Conservation (phyloP, 2,797 vertebrate genomes). For the Eptatretus atami region DNA sequence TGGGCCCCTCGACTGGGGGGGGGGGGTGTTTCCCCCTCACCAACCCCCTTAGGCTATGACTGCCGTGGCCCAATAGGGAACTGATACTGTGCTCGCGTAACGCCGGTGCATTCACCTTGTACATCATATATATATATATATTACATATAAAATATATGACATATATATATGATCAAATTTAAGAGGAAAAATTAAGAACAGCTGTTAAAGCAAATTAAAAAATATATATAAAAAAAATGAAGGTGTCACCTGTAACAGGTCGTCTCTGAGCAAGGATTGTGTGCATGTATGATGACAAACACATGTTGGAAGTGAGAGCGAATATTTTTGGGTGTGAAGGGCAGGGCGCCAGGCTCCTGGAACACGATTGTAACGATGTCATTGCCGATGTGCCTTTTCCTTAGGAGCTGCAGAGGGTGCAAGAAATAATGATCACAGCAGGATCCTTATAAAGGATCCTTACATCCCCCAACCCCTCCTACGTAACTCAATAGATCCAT, state of each 20-base stretch:
- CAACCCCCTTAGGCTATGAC: too few species aligned
- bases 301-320: constrained; percentile 89
- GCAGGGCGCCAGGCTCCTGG: constrained; percentile 70
- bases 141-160: too few species aligned
- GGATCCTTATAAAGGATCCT: constrained; percentile 7
- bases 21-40: too few species aligned
- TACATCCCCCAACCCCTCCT: not conserved
- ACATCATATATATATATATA: too few species aligned
- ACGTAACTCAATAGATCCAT: not conserved
- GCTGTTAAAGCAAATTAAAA: not conserved
- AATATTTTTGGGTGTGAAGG: constrained; percentile 72
- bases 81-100: too few species aligned
- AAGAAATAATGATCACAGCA: constrained; percentile 12
- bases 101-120: too few species aligned
- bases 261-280: constrained; percentile 49
- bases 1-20: too few species aligned
- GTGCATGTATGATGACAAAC: constrained; percentile 59
- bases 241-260: constrained; percentile 60
- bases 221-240: not conserved
- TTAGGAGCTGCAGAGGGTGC: constrained; percentile 28
- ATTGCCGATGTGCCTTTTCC: constrained; percentile 84
- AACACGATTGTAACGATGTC: constrained; percentile 96
- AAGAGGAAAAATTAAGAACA: too few species aligned
- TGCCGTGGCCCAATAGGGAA: too few species aligned
- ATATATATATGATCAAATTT: too few species aligned